These are phyloP conservation scores for Centropristis striata DNA, from an alignment of 2,113 vertebrate species.

Conservation along the genomic window DNA sequence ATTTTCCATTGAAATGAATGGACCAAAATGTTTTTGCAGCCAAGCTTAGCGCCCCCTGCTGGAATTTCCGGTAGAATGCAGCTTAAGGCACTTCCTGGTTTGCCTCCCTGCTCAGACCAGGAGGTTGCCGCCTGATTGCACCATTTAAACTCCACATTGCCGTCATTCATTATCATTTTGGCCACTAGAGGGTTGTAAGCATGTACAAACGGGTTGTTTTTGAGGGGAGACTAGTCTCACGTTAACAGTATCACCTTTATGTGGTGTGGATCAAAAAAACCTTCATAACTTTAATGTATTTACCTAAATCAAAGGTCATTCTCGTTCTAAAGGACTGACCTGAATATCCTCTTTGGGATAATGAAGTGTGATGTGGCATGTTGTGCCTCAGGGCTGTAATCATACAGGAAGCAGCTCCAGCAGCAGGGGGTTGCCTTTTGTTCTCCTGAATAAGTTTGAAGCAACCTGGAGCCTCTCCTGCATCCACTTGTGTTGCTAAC, in stretches of 20 bases:
- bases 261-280: slow-evolving; percentile 1
- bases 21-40: no score
- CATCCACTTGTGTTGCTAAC: slow-evolving; percentile 51
- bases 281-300: slow-evolving; percentile 16
- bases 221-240: no score
- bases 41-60: no score
- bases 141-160: no score
- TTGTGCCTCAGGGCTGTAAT: slow-evolving; percentile 46
- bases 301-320: slow-evolving; percentile 18
- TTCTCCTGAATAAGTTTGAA: slow-evolving; percentile 54
- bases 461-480: slow-evolving; percentile 39
- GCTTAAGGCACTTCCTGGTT: no score
- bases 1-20: no score
- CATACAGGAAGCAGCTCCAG: slow-evolving; percentile 49
- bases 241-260: not conserved
- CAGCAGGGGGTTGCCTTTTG: slow-evolving; percentile 39
- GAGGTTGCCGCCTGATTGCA: no score
- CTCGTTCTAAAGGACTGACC: slow-evolving; percentile 12
- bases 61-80: no score
- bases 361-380: slow-evolving; percentile 50
- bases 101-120: no score
- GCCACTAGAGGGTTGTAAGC: no score
- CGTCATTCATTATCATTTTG: no score
- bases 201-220: no score
- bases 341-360: slow-evolving; percentile 32